phyloP scores from a whole-genome alignment of 2,888 invertebrate species.

The Rhopalosiphum nymphaeae region DNA sequence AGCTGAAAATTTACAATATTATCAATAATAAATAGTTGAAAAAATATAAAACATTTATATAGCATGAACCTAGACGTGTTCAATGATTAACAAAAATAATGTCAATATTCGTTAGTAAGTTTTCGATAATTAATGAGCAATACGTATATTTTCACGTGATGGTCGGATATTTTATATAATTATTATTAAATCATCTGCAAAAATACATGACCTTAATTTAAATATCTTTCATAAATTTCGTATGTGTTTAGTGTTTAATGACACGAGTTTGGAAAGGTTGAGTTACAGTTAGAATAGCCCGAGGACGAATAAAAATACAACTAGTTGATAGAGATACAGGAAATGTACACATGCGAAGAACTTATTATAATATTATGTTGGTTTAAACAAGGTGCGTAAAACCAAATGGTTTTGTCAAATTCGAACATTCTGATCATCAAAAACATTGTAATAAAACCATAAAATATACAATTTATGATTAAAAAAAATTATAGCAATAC shows the following conservation, averaged over 20 bases:
- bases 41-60: not conserved
- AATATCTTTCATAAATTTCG: conserved; percentile 13
- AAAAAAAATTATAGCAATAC: not conserved
- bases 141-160: not conserved
- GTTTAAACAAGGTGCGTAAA: not conserved
- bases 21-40: not conserved
- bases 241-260: not conserved
- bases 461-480: not conserved
- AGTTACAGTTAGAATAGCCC: conserved; percentile 58
- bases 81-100: not conserved
- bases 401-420: not conserved
- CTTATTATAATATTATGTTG: not conserved
- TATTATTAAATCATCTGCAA: conserved; percentile 15
- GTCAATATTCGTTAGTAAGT: not conserved
- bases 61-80: not conserved
- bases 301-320: conserved; percentile 34
- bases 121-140: not conserved
- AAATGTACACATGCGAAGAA: not conserved
- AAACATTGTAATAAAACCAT: not conserved
- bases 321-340: conserved; percentile 34
- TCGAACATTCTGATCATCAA: not conserved
- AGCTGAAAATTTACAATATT: not conserved
- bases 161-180: not conserved
- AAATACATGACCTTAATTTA: conserved; percentile 48
- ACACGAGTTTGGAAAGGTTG: conserved; percentile 55